These are phyloP conservation scores for Lingula anatina DNA, from an alignment of 2,888 invertebrate genomes.

Conservation along the genomic window DNA sequence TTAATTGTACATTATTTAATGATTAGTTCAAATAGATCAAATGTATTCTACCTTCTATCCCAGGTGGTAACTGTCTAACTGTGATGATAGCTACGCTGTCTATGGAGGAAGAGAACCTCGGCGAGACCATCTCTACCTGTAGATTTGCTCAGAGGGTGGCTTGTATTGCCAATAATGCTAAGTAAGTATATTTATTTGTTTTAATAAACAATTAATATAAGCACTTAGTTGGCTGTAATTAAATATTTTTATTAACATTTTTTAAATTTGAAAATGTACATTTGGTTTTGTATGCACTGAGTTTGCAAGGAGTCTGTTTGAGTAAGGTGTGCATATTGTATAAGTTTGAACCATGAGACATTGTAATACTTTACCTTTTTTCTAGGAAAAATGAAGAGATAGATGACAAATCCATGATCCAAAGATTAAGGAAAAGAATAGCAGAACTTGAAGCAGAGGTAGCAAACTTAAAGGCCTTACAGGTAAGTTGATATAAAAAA, in stretches of 20 bases:
- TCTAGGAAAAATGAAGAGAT: constrained; percentile 43
- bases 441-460: constrained; percentile 38
- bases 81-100: constrained; percentile 47
- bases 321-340: too few species aligned
- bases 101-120: constrained; percentile 36
- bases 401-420: constrained; percentile 42
- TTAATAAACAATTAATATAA: too few species aligned
- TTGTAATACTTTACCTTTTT: too few species aligned
- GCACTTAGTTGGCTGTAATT: too few species aligned
- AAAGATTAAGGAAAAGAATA: constrained; percentile 29
- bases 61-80: constrained; percentile 48
- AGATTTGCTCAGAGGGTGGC: constrained; percentile 45
- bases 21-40: too few species aligned
- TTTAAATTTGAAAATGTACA: too few species aligned
- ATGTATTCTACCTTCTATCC: not conserved
- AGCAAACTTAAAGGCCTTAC: constrained; percentile 12
- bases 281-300: too few species aligned
- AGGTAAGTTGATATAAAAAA: too few species aligned
- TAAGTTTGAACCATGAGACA: too few species aligned
- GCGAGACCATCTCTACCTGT: constrained; percentile 44
- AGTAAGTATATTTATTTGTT: constrained; percentile 20
- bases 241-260: too few species aligned
- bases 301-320: too few species aligned
- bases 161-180: constrained; percentile 40
- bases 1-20: too few species aligned